Percentiles rank a stretch among this genome's conserved stretches.
phyloP scores from a whole-genome alignment of 1,140 invertebrate species.

The Macrobrachium nipponense region DNA sequence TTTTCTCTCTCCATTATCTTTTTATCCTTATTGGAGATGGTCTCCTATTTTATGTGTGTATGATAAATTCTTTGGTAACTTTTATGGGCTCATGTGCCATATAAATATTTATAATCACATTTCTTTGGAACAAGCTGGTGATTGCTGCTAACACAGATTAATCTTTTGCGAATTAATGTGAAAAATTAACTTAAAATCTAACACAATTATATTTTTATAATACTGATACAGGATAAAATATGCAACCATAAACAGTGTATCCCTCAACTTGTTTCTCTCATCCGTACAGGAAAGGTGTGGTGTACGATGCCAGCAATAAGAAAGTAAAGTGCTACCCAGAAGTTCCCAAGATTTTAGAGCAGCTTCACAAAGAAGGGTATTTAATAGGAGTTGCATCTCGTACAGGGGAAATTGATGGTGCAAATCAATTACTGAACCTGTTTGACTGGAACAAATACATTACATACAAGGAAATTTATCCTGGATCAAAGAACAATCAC shows the following conservation, averaged over 20 bases:
- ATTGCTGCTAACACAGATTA: too few species aligned
- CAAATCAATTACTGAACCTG: conserved; percentile 76
- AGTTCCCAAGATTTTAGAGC: conserved; percentile 75
- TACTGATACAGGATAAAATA: not conserved
- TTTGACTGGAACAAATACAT: conserved; percentile 81
- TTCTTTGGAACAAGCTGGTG: too few species aligned
- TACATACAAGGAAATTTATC: conserved; percentile 80
- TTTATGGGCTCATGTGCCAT: too few species aligned
- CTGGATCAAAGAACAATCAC: conserved; percentile 78
- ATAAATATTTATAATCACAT: too few species aligned
- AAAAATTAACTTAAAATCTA: too few species aligned
- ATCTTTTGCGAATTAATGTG: too few species aligned
- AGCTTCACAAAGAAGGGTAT: conserved; percentile 73
- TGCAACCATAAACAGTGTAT: not conserved
- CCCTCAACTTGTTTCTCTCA: too few species aligned
- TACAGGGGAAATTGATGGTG: conserved; percentile 76
- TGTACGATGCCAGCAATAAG: conserved; percentile 72
- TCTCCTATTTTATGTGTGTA: too few species aligned
- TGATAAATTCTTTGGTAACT: too few species aligned
- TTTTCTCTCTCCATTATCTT: too few species aligned
- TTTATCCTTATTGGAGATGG: too few species aligned
- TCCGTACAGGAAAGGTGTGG: conserved; percentile 69
- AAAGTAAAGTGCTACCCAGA: conserved; percentile 74
- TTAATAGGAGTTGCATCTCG: conserved; percentile 77
- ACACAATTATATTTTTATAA: too few species aligned